Percentiles rank a stretch among this genome's conserved stretches.
Conservation (phyloP, 1,140 invertebrate species). For the Zaprionus ornatus region DNA sequence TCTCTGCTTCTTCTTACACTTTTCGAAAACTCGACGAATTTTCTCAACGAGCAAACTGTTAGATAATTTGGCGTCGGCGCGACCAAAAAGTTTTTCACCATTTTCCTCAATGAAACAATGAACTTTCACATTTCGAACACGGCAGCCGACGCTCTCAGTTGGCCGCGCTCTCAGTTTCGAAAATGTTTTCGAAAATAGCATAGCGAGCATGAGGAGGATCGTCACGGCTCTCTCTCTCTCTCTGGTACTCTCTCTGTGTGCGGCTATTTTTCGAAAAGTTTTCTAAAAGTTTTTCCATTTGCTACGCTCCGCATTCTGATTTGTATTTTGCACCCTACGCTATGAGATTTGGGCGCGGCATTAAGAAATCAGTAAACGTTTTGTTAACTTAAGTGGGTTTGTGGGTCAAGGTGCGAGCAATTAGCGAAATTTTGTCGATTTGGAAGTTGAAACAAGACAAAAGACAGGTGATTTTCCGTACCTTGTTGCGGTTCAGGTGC, state of each 20-base stretch:
- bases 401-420: constrained; percentile 63
- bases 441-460: neutral
- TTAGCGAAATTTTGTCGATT: constrained; percentile 32
- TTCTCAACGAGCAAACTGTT: constrained; percentile 57
- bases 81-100: constrained; percentile 63
- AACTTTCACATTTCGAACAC: constrained; percentile 76
- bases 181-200: constrained; percentile 67
- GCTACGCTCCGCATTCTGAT: constrained; percentile 32
- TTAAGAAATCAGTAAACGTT: constrained; percentile 27
- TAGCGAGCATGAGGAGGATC: constrained; percentile 3
- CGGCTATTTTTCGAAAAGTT: constrained; percentile 51
- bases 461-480: neutral
- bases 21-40: constrained; percentile 46
- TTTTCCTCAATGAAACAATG: constrained; percentile 83
- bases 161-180: constrained; percentile 49
- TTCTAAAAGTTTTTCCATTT: constrained; percentile 53
- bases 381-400: constrained; percentile 57
- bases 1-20: neutral
- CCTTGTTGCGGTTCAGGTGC: neutral
- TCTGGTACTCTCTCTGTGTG: neutral
- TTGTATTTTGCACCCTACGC: constrained; percentile 60
- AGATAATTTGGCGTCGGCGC: constrained; percentile 68
- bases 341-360: constrained; percentile 27
- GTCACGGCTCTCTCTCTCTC: neutral
- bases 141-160: constrained; percentile 35